These are phyloP conservation scores for Candoia aspera DNA, from an alignment of 2,113 vertebrate genomes.

Conservation along the genomic window DNA sequence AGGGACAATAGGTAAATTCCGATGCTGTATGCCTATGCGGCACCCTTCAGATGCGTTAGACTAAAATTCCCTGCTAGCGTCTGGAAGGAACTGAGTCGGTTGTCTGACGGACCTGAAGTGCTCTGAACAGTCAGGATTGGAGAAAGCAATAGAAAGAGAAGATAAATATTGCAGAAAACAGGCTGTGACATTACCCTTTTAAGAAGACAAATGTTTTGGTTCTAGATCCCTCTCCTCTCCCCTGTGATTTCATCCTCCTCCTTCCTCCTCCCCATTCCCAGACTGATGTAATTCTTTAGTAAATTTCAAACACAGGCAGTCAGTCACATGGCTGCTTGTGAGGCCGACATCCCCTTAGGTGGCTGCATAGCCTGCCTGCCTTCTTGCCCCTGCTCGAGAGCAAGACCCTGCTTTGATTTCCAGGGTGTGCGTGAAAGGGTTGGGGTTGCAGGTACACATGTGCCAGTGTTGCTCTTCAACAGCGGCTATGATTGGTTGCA, in stretches of 20 bases:
- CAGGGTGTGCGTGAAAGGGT: neutral
- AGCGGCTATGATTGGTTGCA: neutral
- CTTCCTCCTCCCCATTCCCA: conserved; percentile 43
- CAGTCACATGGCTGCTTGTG: conserved; percentile 63
- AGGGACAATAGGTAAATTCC: neutral
- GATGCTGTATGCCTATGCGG: neutral
- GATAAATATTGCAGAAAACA: neutral
- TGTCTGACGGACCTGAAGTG: neutral
- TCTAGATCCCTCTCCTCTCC: conserved; percentile 3
- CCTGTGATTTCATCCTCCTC: neutral
- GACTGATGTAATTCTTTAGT: conserved; percentile 78
- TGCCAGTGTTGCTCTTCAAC: neutral
- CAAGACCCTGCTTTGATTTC: neutral
- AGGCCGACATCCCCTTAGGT: conserved; percentile 57
- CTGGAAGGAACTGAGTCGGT: neutral
- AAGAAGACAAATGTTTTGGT: conserved; percentile 71
- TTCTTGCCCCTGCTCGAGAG: neutral
- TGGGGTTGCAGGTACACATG: neutral
- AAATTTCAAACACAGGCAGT: conserved; percentile 71
- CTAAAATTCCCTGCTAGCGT: neutral
- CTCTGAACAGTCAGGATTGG: neutral
- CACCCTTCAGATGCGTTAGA: neutral
- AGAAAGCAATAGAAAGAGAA: neutral
- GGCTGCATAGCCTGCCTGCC: conserved; percentile 57
- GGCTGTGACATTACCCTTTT: conserved; percentile 61